Conservation (phyloP, 23 tunicate genomes). For the Phallusia fumigata region DNA sequence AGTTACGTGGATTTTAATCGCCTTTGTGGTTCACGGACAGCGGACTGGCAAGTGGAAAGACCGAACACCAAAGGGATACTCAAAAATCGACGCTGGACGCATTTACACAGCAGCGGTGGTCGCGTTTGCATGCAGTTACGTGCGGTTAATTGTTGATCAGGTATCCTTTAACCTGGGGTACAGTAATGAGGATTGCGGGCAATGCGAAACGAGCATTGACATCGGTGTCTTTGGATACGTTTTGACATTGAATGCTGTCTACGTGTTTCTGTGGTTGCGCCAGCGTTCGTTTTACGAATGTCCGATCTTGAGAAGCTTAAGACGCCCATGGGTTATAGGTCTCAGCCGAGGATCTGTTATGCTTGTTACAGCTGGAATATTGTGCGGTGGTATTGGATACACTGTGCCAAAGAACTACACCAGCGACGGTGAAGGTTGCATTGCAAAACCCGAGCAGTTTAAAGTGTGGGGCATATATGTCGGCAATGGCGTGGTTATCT, state of each 20-base stretch:
- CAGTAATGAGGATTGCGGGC: not conserved
- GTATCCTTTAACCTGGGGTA: conserved; percentile 7
- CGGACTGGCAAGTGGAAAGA: not conserved
- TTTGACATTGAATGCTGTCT: not conserved
- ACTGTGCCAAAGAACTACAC: not conserved
- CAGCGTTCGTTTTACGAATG: conserved; percentile 5
- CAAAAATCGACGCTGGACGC: not conserved
- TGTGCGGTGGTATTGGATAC: not conserved
- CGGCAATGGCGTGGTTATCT: not conserved
- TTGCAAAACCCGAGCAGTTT: not conserved
- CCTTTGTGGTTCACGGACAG: not conserved
- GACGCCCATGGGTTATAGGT: not conserved
- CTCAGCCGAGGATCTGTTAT: not conserved
- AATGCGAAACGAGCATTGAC: not conserved
- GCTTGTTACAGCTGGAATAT: not conserved
- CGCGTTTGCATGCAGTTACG: not conserved
- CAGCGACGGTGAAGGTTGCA: not conserved
- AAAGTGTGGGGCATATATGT: conserved; percentile 3
- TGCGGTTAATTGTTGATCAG: not conserved
- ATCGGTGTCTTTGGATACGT: not conserved
- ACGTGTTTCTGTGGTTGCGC: not conserved
- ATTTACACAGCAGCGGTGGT: not conserved
- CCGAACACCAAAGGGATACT: not conserved
- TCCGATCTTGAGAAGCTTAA: not conserved
- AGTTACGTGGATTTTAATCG: not conserved